phyloP scores from a whole-genome alignment of 2,888 invertebrate species.

The Lacanobia oleracea region DNA sequence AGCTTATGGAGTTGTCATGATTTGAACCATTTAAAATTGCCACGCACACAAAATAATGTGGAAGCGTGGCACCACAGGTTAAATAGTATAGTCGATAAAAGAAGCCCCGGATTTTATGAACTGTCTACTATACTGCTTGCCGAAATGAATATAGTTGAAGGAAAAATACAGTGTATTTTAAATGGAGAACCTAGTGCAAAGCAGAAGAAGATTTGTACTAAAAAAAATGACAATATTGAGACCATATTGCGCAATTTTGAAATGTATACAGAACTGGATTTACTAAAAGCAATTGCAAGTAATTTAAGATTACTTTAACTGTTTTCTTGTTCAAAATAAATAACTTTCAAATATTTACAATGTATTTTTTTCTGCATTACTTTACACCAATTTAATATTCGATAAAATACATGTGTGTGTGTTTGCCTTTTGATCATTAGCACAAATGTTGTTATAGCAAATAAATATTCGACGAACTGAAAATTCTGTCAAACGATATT shows the following conservation, averaged over 20 bases:
- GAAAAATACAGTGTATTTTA: slow-evolving; percentile 6
- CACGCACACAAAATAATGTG: slow-evolving; percentile 27
- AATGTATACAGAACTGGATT: no score
- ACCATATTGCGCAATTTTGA: no score
- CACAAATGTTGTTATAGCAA: no score
- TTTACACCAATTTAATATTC: no score
- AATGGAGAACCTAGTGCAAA: slow-evolving; percentile 3
- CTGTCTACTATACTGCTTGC: neutral
- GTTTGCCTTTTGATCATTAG: no score
- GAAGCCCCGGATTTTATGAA: neutral
- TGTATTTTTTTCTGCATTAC: no score
- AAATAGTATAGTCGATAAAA: slow-evolving; percentile 9
- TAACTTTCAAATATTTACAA: no score
- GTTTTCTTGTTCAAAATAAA: neutral
- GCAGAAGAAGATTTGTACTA: no score
- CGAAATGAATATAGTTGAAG: slow-evolving; percentile 3
- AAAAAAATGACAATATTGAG: neutral
- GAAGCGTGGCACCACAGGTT: slow-evolving; percentile 27
- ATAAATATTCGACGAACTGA: no score
- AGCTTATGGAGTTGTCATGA: slow-evolving; percentile 32
- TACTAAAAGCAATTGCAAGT: neutral
- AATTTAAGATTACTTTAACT: neutral
- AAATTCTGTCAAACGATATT: no score
- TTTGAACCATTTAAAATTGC: slow-evolving; percentile 11
- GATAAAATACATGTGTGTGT: no score